Evolutionary conservation across 1,140 invertebrate species (phyloP).

Genomic region (Stegodyphus dumicola): DNA sequence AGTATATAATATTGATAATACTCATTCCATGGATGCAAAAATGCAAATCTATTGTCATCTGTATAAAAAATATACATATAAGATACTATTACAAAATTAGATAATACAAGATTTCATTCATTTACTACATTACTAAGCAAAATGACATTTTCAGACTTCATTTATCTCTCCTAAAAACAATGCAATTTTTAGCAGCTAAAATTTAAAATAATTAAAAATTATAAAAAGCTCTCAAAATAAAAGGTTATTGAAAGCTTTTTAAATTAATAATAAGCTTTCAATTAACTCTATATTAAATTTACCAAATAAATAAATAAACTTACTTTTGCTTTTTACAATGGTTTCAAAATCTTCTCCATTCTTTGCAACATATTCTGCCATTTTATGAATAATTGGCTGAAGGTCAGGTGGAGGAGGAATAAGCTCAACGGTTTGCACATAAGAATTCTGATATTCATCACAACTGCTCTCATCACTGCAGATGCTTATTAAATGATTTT

Average conservation of each 20-base stretch:
- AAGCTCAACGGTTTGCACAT: background rate
- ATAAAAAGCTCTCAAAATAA: no score
- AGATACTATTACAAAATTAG: background rate
- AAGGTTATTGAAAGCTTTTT: background rate
- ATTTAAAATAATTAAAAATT: background rate
- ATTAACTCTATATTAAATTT: background rate
- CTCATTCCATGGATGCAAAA: conserved; percentile 79
- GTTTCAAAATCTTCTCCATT: conserved; percentile 93
- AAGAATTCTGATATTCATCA: no score
- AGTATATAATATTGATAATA: conserved; percentile 80
- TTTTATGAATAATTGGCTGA: conserved; percentile 92
- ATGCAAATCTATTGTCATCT: conserved; percentile 83
- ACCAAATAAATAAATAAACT: conserved; percentile 12
- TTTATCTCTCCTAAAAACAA: background rate
- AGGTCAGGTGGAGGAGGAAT: conserved; percentile 81
- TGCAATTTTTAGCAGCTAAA: background rate
- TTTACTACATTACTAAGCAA: background rate
- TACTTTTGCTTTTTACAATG: conserved; percentile 84
- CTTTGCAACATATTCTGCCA: conserved; percentile 93
- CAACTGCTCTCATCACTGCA: no score
- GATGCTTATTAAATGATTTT: no score
- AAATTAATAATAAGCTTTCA: no score
- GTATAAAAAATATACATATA: conserved; percentile 27
- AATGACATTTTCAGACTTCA: no score
- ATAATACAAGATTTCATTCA: no score